Conservation (phyloP, 2,797 vertebrate genomes). For the Melanotaenia boesemani region DNA sequence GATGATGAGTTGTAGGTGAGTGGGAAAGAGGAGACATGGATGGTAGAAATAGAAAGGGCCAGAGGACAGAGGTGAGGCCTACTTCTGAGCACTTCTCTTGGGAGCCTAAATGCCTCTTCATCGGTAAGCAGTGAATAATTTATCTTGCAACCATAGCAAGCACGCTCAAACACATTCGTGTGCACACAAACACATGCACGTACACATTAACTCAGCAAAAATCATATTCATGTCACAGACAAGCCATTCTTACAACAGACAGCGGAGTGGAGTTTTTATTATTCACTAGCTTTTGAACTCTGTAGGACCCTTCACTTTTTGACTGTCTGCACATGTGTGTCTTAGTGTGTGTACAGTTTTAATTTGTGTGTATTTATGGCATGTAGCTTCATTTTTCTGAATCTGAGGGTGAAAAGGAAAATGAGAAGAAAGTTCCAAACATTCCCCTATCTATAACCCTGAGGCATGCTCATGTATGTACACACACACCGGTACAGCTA, state of each 20-base stretch:
- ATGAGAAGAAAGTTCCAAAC: conserved; percentile 63
- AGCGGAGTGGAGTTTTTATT: conserved; percentile 71
- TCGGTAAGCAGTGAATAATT: conserved; percentile 89
- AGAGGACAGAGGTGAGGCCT: conserved; percentile 64
- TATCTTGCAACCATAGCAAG: conserved; percentile 79
- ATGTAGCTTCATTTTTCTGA: conserved; percentile 78
- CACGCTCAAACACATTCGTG: conserved; percentile 45
- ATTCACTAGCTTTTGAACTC: conserved; percentile 84
- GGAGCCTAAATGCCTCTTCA: conserved; percentile 87
- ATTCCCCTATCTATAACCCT: conserved; percentile 50
- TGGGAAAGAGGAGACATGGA: conserved; percentile 24
- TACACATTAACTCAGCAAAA: conserved; percentile 39
- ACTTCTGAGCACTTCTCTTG: conserved; percentile 78
- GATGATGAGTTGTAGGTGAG: conserved; percentile 24
- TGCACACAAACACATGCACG: conserved; percentile 16
- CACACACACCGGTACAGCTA: conserved; percentile 4
- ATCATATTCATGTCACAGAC: conserved; percentile 75
- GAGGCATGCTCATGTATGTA: conserved; percentile 28
- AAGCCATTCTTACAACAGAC: conserved; percentile 63
- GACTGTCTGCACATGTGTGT: conserved; percentile 69
- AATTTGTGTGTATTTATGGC: conserved; percentile 62
- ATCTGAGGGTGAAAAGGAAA: conserved; percentile 77
- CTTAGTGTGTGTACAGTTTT: conserved; percentile 22
- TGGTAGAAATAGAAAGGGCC: conserved; percentile 43
- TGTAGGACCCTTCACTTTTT: conserved; percentile 77